phyloP scores from a whole-genome alignment of 1,140 invertebrate genomes.

The Agraylea sexmaculata region DNA sequence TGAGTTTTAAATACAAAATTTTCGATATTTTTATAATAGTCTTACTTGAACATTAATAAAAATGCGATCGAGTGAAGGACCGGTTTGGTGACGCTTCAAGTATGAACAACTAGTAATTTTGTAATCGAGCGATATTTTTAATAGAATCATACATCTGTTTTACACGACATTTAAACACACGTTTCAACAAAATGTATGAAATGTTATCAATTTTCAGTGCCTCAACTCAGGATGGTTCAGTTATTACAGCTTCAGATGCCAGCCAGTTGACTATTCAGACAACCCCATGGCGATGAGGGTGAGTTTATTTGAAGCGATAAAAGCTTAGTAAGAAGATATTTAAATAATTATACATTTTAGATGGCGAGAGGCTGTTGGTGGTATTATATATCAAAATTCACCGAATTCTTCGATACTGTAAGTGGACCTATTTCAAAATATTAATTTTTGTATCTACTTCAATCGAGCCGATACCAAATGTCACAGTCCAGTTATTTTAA shows the following conservation, averaged over 20 bases:
- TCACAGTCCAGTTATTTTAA: too few relatives aligned
- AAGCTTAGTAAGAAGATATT: slow-evolving; percentile 2
- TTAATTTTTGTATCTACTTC: slow-evolving; percentile 5
- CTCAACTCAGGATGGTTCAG: slow-evolving; percentile 55
- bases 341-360: slow-evolving; percentile 28
- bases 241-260: slow-evolving; percentile 74
- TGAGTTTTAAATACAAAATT: too few relatives aligned
- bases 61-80: too few relatives aligned
- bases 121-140: background rate
- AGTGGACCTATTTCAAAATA: slow-evolving; percentile 18
- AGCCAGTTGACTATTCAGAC: slow-evolving; percentile 80
- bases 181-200: background rate
- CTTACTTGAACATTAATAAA: too few relatives aligned
- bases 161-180: background rate
- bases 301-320: slow-evolving; percentile 38
- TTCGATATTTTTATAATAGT: too few relatives aligned
- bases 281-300: slow-evolving; percentile 67
- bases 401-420: slow-evolving; percentile 79
- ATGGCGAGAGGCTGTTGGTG: slow-evolving; percentile 67
- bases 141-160: background rate
- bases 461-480: too few relatives aligned
- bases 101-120: too few relatives aligned
- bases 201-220: slow-evolving; percentile 37
- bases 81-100: too few relatives aligned
- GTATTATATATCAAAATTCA: slow-evolving; percentile 82